Evolutionary conservation across 2,113 vertebrate species (phyloP), one percentile per base, ranked within the genome.

Genomic region (Coracopsis vasa): DNA sequence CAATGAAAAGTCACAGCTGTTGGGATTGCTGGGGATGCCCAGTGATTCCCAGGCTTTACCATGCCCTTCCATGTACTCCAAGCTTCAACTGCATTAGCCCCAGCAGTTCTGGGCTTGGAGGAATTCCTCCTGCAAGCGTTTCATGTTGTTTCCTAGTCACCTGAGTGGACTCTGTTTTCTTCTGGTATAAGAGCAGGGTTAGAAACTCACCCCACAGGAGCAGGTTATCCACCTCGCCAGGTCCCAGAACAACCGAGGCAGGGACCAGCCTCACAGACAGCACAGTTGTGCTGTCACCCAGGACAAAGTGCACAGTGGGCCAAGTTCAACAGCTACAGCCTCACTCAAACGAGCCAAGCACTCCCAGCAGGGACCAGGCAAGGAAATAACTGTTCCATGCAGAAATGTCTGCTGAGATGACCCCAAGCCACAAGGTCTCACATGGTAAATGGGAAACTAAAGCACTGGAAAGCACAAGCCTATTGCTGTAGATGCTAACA

Each of bases 241-340:
- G 35, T 42, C 16, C 17, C 88, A 33, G 45, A 19, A 18, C 35
- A 33, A 9, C 24, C 0, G 3, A 47, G 66, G 56, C 58, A 64
- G 35, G 1, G 7, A 5, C 35, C 67, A 15, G 24, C 18, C 29
- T 16, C 47, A 4, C 53, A 8, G 21, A 7, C 51, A 19, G 29
- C 61, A 19, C 20, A 8, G 35, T 2, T 35, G 17, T 33, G 70
- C 47, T 37, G 4, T 19, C 41, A 37, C 18, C 14, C 62, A 16
- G 11, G 25, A 10, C 39, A 5, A 35, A 35, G 39, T 1, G 11
- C 33, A 11, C 1, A 0, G n/a, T 1, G 66, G 16, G 10, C 60
- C 37, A 45, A 56, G 33, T 1, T 11, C 16, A 62, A 58, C 35
- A 39, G 37, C 66, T 60, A 17, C 66, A 47, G n/a, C 80, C 65